Percentiles rank a stretch among this genome's conserved stretches.
These are phyloP conservation scores for Parnassius mnemosyne DNA, from an alignment of 2,888 invertebrate species.

Conservation along the genomic window DNA sequence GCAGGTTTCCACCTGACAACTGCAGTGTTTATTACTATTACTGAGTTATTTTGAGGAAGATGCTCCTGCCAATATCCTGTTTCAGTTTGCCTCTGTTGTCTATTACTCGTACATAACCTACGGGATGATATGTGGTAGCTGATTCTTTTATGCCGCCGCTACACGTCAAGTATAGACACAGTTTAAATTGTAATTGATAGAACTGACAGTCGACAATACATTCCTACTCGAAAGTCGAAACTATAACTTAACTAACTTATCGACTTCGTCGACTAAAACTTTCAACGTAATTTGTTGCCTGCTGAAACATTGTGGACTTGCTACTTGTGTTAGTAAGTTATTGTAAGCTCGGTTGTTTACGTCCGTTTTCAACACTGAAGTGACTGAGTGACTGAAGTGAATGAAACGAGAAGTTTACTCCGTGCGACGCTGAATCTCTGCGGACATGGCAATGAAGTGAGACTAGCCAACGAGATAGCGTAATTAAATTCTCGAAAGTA, in stretches of 20 bases:
- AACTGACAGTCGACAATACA: not conserved
- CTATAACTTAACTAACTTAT: not conserved
- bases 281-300: not conserved
- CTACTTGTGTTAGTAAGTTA: slow-evolving; percentile 6
- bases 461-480: slow-evolving; percentile 10
- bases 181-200: slow-evolving; percentile 29
- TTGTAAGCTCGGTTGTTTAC: slow-evolving; percentile 5
- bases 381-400: not conserved
- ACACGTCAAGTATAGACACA: slow-evolving; percentile 25
- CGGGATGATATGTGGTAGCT: no score
- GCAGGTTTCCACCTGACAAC: no score
- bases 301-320: slow-evolving; percentile 1
- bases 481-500: slow-evolving; percentile 19
- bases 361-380: not conserved
- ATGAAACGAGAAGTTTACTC: slow-evolving; percentile 5
- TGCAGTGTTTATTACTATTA: no score
- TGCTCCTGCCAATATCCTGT: no score
- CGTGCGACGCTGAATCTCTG: slow-evolving; percentile 1
- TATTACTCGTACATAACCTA: no score
- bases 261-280: not conserved
- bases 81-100: no score
- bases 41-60: no score
- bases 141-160: not conserved
- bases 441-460: slow-evolving; percentile 12
- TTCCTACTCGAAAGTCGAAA: slow-evolving; percentile 1